Evolutionary conservation across 2,888 invertebrate genomes (phyloP), one percentile per base, ranked within the genome.

Genomic region (Aspidiotus destructor): DNA sequence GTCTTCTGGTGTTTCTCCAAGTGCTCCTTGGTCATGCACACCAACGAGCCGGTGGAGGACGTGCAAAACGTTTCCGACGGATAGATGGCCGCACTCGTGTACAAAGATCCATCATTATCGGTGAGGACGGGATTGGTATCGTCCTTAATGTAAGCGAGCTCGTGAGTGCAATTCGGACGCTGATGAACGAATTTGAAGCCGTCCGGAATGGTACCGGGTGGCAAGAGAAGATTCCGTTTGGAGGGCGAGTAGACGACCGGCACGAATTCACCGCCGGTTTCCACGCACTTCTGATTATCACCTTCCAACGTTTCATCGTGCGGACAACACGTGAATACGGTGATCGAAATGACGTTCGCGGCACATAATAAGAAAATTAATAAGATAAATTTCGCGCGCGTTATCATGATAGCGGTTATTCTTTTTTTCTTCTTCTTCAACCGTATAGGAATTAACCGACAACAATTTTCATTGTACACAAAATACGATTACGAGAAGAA

Each of bases 21-120:
- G 61, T 77, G 75, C 48, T 78, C 75, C 8, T 70, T 70, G 15
- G 58, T 70, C 15, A 77, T 74, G 76, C 89, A 89, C 7, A 85
- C 83, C 7, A 89, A 78, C 9, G 85, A 84, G 3, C 82, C 83
- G 16, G 80, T 80, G 52, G 81, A 79, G 75, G 89, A 89, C 55
- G 85, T 82, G 77, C 91, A 91, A 77, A 83, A 89, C 54, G 82
- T 80, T 1, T 76, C 76, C 0, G 85, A 82, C 8, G 82, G 78
- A 70, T 86, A 76, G 0, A 77, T 48, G 8, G 9, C 41, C 10
- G 58, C 42, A 15, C 17, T 57, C 16, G 13, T 28, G 6, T 48
- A 42, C 28, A 60, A 8, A 48, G 57, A 17, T 15, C 28, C n/a
- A 8, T 41, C 52, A 40, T 13, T 40, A 17, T 55, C 57, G 10